Conservation (phyloP, 2,113 vertebrate genomes). For the Poicephalus meyeri region DNA sequence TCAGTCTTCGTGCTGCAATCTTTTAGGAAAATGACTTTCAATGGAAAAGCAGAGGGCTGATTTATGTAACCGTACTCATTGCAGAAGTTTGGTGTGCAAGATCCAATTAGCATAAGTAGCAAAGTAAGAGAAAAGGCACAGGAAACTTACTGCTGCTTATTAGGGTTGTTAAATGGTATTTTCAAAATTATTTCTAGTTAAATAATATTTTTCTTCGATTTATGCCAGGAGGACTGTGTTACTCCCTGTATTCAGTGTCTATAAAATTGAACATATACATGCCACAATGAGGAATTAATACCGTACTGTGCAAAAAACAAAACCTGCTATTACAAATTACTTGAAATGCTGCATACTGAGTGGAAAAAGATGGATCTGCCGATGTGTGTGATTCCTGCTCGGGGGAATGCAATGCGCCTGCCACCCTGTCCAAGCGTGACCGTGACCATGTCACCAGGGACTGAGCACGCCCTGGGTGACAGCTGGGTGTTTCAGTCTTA, state of each 20-base stretch:
- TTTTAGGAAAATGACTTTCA: background rate
- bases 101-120: background rate
- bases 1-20: background rate
- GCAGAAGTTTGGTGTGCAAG: conserved; percentile 27
- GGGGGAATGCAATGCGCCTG: rapidly evolving
- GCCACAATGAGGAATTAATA: background rate
- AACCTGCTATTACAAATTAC: background rate
- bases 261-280: background rate
- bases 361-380: background rate
- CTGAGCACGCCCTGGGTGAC: rapidly evolving
- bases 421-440: background rate
- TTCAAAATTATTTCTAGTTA: background rate
- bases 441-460: background rate
- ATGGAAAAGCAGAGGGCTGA: conserved; percentile 9
- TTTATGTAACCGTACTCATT: background rate
- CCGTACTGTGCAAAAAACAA: background rate
- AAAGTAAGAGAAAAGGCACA: background rate
- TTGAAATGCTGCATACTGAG: background rate
- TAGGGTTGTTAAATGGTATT: background rate
- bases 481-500: background rate
- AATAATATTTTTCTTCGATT: background rate
- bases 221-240: background rate
- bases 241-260: background rate
- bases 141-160: background rate
- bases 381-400: background rate